A percentile compares a stretch with the other conserved stretches of the same genome.
These are phyloP conservation scores for Centroberyx gerrardi DNA, from an alignment of 2,797 vertebrate genomes.

Conservation along the genomic window DNA sequence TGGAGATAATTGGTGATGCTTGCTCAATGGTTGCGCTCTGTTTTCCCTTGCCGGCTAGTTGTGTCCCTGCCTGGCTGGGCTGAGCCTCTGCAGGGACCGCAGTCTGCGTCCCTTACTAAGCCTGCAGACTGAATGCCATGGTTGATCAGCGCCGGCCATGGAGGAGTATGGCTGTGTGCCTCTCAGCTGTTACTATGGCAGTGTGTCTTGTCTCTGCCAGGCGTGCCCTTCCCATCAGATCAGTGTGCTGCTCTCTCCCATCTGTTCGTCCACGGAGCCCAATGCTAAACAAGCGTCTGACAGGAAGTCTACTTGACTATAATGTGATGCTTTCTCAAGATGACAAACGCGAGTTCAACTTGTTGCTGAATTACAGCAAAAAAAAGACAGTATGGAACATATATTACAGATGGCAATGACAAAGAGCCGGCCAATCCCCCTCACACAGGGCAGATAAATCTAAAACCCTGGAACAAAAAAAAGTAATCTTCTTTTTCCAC, in stretches of 20 bases:
- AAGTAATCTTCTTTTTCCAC: slow-evolving; percentile 30
- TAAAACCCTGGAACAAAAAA: slow-evolving; percentile 36
- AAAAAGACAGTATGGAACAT: slow-evolving; percentile 17
- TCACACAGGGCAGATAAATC: slow-evolving; percentile 43
- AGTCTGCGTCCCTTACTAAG: slow-evolving; percentile 42
- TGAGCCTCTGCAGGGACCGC: slow-evolving; percentile 52
- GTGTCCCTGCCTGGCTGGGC: slow-evolving; percentile 41
- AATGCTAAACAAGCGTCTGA: slow-evolving; percentile 28
- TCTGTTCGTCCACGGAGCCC: slow-evolving; percentile 31
- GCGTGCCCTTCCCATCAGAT: slow-evolving; percentile 30
- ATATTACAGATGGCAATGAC: slow-evolving; percentile 30
- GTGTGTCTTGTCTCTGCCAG: slow-evolving; percentile 28
- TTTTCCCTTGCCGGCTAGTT: slow-evolving; percentile 44
- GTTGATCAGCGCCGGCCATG: slow-evolving; percentile 48
- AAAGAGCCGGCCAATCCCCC: slow-evolving; percentile 16
- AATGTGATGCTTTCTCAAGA: slow-evolving; percentile 18
- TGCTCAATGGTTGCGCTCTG: slow-evolving; percentile 64
- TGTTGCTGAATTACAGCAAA: slow-evolving; percentile 17
- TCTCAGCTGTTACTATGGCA: slow-evolving; percentile 62
- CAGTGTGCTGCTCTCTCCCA: slow-evolving; percentile 21
- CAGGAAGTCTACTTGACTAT: slow-evolving; percentile 1
- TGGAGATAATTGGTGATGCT: slow-evolving; percentile 81
- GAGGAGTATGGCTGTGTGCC: slow-evolving; percentile 41
- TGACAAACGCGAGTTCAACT: slow-evolving; percentile 31
- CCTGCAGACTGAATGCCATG: slow-evolving; percentile 55